A percentile compares a stretch with the other conserved stretches of the same genome.
phyloP scores from a whole-genome alignment of 2,797 vertebrate genomes.

The Acipenser ruthenus region DNA sequence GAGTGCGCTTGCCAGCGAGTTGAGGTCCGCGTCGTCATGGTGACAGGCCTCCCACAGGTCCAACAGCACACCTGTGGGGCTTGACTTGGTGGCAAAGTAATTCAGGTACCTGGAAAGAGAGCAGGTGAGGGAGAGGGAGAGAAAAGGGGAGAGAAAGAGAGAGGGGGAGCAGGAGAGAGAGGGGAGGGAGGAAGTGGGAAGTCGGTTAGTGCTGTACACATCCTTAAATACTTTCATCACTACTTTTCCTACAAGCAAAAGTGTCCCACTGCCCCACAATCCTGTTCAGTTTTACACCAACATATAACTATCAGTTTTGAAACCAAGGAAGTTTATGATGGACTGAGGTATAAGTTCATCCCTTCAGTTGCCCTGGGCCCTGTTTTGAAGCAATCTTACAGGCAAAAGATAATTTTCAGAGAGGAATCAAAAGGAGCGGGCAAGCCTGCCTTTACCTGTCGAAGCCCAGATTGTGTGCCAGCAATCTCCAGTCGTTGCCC shows the following conservation, averaged over 20 bases:
- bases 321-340: too few species aligned
- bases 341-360: too few species aligned
- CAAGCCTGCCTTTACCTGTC: slow-evolving; percentile 67
- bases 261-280: too few species aligned
- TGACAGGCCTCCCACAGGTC: slow-evolving; percentile 98
- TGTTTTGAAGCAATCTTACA: too few species aligned
- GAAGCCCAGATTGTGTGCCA: slow-evolving; percentile 89
- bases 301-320: too few species aligned
- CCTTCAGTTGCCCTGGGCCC: too few species aligned
- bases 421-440: neutral
- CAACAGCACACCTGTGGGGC: slow-evolving; percentile 94
- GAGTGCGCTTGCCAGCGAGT: slow-evolving; percentile 93
- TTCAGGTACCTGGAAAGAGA: slow-evolving; percentile 79
- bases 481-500: slow-evolving; percentile 92
- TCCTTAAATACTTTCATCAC: too few species aligned
- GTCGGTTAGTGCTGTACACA: too few species aligned
- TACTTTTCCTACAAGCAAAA: too few species aligned
- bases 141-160: neutral
- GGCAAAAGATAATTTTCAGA: too few species aligned
- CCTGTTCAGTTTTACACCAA: too few species aligned
- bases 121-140: neutral
- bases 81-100: slow-evolving; percentile 98
- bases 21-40: slow-evolving; percentile 93
- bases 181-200: too few species aligned
- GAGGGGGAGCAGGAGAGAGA: neutral